A percentile compares a stretch with the other conserved stretches of the same genome.
phyloP scores from a whole-genome alignment of 2,888 invertebrate genomes.

The Metellina segmentata region DNA sequence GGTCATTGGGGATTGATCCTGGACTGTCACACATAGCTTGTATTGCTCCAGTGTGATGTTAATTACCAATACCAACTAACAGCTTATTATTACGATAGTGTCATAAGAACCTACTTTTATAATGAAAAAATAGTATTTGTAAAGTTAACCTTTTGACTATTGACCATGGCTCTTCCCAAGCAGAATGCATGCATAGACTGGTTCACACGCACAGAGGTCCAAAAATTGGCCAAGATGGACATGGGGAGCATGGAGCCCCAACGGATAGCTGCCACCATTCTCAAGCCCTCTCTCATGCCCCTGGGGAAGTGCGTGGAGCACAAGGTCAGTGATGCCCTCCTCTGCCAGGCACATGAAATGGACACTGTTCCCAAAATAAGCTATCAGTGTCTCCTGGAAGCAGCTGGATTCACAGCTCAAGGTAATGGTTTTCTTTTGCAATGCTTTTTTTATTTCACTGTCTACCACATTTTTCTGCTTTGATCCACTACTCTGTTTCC shows the following conservation, averaged over 20 bases:
- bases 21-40: neutral
- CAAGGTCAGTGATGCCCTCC: constrained; percentile 2
- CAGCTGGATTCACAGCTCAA: constrained; percentile 80
- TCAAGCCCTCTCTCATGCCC: neutral
- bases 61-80: neutral
- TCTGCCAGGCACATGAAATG: constrained; percentile 30
- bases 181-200: constrained; percentile 45
- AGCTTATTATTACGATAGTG: neutral
- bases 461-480: no score
- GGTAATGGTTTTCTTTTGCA: constrained; percentile 78
- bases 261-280: neutral
- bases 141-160: neutral
- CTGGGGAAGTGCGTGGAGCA: constrained; percentile 31
- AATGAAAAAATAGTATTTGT: neutral
- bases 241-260: constrained; percentile 48
- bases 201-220: constrained; percentile 51
- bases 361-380: constrained; percentile 52
- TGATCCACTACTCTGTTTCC: no score
- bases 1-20: no score
- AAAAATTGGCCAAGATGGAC: constrained; percentile 34
- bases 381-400: constrained; percentile 78
- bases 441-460: no score
- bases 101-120: neutral
- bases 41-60: neutral
- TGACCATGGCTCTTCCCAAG: neutral